These are phyloP conservation scores for Pandemis corylana DNA, from an alignment of 2,888 invertebrate genomes.

Conservation along the genomic window DNA sequence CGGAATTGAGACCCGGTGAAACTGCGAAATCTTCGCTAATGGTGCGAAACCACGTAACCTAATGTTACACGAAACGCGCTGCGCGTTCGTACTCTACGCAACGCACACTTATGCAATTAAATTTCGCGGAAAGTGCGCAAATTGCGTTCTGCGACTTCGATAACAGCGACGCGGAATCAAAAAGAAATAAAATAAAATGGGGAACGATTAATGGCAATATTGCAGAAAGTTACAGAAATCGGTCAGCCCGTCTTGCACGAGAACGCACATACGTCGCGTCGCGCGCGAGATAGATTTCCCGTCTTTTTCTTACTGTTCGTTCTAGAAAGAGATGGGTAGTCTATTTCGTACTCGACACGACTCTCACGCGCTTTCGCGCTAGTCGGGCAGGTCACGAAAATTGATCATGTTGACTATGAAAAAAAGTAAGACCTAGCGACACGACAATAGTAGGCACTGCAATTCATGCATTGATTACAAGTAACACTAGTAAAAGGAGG, in stretches of 20 bases:
- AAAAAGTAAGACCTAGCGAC: not conserved
- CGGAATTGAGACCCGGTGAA: conserved; percentile 72
- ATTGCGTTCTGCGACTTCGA: conserved; percentile 46
- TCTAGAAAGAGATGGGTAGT: too few species aligned
- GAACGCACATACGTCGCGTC: too few species aligned
- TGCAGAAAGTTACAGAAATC: conserved; percentile 12
- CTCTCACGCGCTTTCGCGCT: too few species aligned
- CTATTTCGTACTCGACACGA: too few species aligned
- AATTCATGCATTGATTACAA: too few species aligned
- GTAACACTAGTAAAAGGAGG: too few species aligned
- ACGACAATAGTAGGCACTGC: too few species aligned
- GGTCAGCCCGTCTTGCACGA: not conserved
- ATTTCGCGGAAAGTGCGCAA: conserved; percentile 53
- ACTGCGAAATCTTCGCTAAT: conserved; percentile 74
- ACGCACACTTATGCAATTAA: conserved; percentile 47
- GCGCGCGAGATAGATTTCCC: too few species aligned
- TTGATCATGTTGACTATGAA: not conserved
- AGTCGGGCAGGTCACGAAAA: too few species aligned
- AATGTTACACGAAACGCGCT: conserved; percentile 55
- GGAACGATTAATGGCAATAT: conserved; percentile 48
- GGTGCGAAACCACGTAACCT: conserved; percentile 71
- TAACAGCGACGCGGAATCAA: conserved; percentile 48
- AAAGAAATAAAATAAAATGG: conserved; percentile 55
- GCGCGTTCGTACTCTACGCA: conserved; percentile 45
- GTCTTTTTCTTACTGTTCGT: too few species aligned